Conservation (phyloP, 2,113 vertebrate species). For the Alexandromys fortis region DNA sequence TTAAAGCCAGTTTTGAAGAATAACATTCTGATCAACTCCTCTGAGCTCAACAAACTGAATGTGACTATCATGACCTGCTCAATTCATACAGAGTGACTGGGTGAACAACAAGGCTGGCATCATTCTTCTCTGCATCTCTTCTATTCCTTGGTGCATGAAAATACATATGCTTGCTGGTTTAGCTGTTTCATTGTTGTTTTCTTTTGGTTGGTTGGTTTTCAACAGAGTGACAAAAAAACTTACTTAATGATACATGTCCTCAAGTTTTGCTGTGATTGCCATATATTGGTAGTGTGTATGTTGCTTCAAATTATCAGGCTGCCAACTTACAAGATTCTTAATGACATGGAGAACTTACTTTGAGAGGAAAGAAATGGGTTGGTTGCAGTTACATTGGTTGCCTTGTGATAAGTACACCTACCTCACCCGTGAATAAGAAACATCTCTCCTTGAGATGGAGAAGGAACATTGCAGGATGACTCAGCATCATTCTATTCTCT, state of each 20-base stretch:
- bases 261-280: background rate
- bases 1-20: background rate
- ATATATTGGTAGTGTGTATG: background rate
- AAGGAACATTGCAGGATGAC: background rate
- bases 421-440: background rate
- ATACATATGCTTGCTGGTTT: background rate
- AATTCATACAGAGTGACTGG: background rate
- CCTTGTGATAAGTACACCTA: background rate
- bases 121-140: background rate
- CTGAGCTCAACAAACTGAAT: background rate
- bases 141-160: background rate
- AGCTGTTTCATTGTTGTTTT: background rate
- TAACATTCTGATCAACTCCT: background rate
- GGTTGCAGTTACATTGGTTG: background rate
- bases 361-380: background rate
- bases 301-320: background rate
- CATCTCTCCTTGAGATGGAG: background rate
- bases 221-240: background rate
- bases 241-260: background rate
- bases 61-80: background rate
- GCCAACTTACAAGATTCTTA: background rate
- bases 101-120: background rate
- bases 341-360: constrained; percentile 14
- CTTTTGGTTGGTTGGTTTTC: background rate
- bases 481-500: background rate